Percentiles rank a stretch among this genome's conserved stretches.
Evolutionary conservation across 1,140 invertebrate species (phyloP).

Genomic region (Orchestia grillus): DNA sequence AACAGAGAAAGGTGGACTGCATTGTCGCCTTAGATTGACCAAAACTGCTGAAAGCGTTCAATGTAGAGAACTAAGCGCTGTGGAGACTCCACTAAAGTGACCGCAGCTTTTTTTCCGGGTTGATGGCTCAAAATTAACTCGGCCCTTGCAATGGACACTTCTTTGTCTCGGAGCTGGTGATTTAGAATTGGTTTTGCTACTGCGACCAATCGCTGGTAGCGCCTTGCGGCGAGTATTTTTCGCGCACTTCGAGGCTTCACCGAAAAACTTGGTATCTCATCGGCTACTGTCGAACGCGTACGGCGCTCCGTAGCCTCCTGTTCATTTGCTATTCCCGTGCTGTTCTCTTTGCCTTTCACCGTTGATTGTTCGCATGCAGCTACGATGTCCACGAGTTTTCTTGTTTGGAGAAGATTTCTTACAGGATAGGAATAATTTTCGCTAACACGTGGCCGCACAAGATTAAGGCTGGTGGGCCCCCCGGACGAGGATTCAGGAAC

Average conservation of each 20-base stretch:
- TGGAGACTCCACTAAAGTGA: neutral
- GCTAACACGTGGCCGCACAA: neutral
- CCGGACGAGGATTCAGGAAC: neutral
- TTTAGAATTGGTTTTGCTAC: constrained; percentile 51
- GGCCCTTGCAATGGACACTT: constrained; percentile 35
- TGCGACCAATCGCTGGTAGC: constrained; percentile 44
- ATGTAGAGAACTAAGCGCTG: neutral
- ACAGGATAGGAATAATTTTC: neutral
- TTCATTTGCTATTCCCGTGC: neutral
- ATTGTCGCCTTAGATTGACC: neutral
- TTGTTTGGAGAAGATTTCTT: neutral
- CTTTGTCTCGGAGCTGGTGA: constrained; percentile 22
- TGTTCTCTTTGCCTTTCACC: neutral
- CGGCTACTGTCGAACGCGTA: neutral
- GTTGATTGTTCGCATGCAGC: neutral
- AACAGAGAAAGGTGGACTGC: neutral
- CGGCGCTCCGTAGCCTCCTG: neutral
- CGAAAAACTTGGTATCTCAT: neutral
- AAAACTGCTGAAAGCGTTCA: neutral
- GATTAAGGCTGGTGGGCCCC: neutral
- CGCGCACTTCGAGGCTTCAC: neutral
- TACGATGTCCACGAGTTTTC: neutral
- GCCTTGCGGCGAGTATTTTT: neutral
- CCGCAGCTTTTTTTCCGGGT: neutral
- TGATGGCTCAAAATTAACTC: constrained; percentile 29